These are phyloP conservation scores for Syrphus vitripennis DNA, from an alignment of 2,888 invertebrate genomes.

Conservation along the genomic window DNA sequence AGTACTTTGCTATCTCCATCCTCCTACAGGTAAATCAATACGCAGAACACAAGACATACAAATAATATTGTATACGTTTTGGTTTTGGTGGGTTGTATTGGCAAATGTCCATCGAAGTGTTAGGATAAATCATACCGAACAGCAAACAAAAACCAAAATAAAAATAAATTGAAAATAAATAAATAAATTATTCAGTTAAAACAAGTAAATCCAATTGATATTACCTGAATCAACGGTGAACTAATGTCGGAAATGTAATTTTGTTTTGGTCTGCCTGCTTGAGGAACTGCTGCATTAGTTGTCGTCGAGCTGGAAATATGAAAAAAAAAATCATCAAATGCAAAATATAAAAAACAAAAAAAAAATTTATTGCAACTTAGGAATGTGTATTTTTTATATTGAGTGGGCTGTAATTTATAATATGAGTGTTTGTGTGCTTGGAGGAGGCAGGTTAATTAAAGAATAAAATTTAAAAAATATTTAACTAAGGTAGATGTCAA, in stretches of 20 bases:
- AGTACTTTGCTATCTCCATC: conserved; percentile 96
- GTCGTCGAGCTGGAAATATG: conserved; percentile 78
- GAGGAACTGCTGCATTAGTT: conserved; percentile 81
- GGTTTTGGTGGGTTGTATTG: conserved; percentile 7
- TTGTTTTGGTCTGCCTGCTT: conserved; percentile 78
- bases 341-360: background rate
- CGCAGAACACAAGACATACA: background rate
- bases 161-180: conserved; percentile 30
- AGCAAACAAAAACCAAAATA: background rate
- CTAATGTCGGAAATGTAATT: conserved; percentile 91
- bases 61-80: background rate
- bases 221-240: conserved; percentile 89
- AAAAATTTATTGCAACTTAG: conserved; percentile 22
- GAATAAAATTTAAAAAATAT: background rate
- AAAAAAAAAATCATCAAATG: conserved; percentile 28
- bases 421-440: background rate
- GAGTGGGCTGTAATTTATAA: background rate
- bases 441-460: background rate
- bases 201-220: conserved; percentile 29
- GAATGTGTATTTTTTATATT: conserved; percentile 26
- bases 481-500: background rate
- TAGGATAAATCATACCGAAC: conserved; percentile 29
- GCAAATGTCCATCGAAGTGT: conserved; percentile 38
- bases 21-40: conserved; percentile 85
- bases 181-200: conserved; percentile 41